A percentile compares a stretch with the other conserved stretches of the same genome.
Evolutionary conservation across 1,140 invertebrate species (phyloP).

Genomic region (Aphidius gifuensis): DNA sequence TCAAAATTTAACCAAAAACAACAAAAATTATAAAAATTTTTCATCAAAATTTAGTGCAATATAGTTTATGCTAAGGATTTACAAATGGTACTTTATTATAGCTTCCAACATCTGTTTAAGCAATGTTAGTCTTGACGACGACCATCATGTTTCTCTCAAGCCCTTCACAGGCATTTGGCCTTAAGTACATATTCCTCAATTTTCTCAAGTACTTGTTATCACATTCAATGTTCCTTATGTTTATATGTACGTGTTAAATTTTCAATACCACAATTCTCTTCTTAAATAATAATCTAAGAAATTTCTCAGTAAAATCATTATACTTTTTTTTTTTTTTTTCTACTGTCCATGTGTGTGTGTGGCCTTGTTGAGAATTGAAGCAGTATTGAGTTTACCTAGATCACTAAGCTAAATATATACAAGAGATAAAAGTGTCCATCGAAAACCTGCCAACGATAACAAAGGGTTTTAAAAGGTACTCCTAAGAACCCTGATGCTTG

Average conservation of each 20-base stretch:
- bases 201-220: conserved; percentile 25
- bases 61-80: too few relatives aligned
- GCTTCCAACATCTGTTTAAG: too few relatives aligned
- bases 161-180: conserved; percentile 5
- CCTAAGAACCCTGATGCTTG: conserved; percentile 1
- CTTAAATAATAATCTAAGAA: too few relatives aligned
- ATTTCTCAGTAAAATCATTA: too few relatives aligned
- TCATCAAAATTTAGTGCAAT: too few relatives aligned
- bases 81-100: too few relatives aligned
- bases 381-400: background rate
- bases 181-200: conserved; percentile 5
- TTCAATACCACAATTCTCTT: background rate
- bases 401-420: conserved; percentile 38
- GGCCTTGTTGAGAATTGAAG: background rate
- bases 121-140: too few relatives aligned
- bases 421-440: conserved; percentile 40
- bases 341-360: background rate
- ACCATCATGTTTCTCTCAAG: background rate
- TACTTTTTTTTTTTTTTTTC: too few relatives aligned
- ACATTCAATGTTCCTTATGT: conserved; percentile 15
- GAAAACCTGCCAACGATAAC: conserved; percentile 39
- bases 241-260: background rate
- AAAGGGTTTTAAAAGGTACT: conserved; percentile 42
- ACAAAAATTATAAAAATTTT: too few relatives aligned
- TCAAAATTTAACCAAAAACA: too few relatives aligned